Evolutionary conservation across 2,797 vertebrate species (phyloP).

Genomic region (Erethizon dorsatum): DNA sequence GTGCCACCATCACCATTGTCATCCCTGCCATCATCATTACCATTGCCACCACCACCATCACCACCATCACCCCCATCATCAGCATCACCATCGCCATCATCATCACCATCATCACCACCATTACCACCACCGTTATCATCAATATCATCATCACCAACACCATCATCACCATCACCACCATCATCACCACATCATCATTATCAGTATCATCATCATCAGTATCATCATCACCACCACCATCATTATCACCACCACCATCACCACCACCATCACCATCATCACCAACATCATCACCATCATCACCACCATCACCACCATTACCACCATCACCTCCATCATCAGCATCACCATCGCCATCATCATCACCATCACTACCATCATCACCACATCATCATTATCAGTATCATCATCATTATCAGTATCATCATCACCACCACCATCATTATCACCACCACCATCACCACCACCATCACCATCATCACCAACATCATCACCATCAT

Average conservation of each 20-base stretch:
- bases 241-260: rapidly evolving
- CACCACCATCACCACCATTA: rapidly evolving
- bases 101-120: background rate
- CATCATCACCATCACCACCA: rapidly evolving
- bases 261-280: rapidly evolving
- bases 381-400: rapidly evolving
- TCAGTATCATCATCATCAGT: rapidly evolving
- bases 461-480: rapidly evolving
- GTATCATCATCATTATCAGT: rapidly evolving
- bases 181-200: rapidly evolving
- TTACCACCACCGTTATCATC: rapidly evolving
- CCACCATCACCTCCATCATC: rapidly evolving
- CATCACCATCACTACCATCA: rapidly evolving
- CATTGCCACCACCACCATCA: rapidly evolving
- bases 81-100: rapidly evolving
- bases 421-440: rapidly evolving
- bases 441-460: rapidly evolving
- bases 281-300: rapidly evolving
- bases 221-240: rapidly evolving
- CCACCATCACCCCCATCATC: rapidly evolving
- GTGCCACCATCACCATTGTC: rapidly evolving
- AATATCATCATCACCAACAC: rapidly evolving
- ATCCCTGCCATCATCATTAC: rapidly evolving
- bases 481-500: rapidly evolving
- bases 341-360: rapidly evolving